phyloP scores from a whole-genome alignment of 2,888 invertebrate genomes.

The Sinohyriopsis cumingii region DNA sequence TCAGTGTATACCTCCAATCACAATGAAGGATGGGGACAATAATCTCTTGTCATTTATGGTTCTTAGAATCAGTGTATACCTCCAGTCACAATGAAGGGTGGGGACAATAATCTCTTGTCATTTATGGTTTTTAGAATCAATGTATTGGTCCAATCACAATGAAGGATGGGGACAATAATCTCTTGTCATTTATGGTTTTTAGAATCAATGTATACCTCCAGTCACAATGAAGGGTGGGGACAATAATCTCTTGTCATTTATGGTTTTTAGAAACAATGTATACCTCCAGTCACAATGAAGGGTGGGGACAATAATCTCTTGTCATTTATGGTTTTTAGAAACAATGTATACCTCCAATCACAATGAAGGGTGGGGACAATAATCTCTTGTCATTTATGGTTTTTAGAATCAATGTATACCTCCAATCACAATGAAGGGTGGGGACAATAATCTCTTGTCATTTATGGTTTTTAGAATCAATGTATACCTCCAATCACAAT shows the following conservation, averaged over 20 bases:
- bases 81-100: conserved; percentile 49
- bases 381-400: too few relatives aligned
- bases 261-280: conserved; percentile 42
- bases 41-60: conserved; percentile 4
- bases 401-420: too few relatives aligned
- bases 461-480: conserved; percentile 39
- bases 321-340: too few relatives aligned
- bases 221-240: conserved; percentile 47
- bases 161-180: conserved; percentile 45
- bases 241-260: too few relatives aligned
- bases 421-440: too few relatives aligned
- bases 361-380: too few relatives aligned
- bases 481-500: conserved; percentile 50
- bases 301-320: too few relatives aligned
- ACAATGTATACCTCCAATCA: too few relatives aligned
- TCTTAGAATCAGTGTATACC: conserved; percentile 50
- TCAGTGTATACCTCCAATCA: conserved; percentile 46
- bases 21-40: conserved; percentile 46
- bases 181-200: conserved; percentile 8
- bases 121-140: conserved; percentile 39
- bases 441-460: neutral
- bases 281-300: too few relatives aligned
- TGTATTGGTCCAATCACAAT: conserved; percentile 50
- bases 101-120: too few relatives aligned
- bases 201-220: conserved; percentile 53